A percentile compares a stretch with the other conserved stretches of the same genome.
phyloP scores from a whole-genome alignment of 2,888 invertebrate genomes.

The Nipponacmea schrenckii region DNA sequence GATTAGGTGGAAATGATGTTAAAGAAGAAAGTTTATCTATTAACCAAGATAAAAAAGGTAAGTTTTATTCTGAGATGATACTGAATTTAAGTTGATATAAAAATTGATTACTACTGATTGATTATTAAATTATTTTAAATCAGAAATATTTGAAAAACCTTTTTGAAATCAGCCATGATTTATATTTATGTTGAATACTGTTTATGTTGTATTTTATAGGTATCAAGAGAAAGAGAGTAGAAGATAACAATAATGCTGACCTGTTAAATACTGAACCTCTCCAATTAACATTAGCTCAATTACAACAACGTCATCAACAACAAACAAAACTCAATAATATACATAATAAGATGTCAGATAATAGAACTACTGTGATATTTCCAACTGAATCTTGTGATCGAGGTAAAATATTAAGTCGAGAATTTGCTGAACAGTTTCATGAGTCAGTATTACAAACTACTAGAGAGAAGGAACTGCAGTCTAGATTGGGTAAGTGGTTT shows the following conservation, averaged over 20 bases:
- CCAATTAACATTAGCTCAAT: conserved; percentile 29
- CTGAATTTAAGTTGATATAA: too few relatives aligned
- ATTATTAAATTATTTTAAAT: background rate
- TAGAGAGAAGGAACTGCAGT: conserved; percentile 55
- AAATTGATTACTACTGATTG: too few relatives aligned
- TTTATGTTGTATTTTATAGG: background rate
- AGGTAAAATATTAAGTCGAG: conserved; percentile 42
- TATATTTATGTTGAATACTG: background rate
- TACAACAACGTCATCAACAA: conserved; percentile 32
- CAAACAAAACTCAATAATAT: conserved; percentile 9
- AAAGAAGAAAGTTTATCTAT: background rate
- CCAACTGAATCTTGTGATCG: conserved; percentile 23
- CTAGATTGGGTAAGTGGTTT: conserved; percentile 32
- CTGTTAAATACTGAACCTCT: conserved; percentile 20
- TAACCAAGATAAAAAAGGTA: background rate
- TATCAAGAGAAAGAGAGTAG: conserved; percentile 20
- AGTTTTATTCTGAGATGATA: background rate
- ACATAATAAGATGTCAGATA: conserved; percentile 7
- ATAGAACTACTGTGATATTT: conserved; percentile 28
- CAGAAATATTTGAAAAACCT: too few relatives aligned
- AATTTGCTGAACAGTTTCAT: conserved; percentile 68
- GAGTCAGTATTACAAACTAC: conserved; percentile 66
- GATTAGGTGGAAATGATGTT: background rate
- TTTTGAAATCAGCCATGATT: background rate
- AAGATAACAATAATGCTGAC: conserved; percentile 1